Conservation (phyloP, 1,140 invertebrate species). For the Augochlora pura region DNA sequence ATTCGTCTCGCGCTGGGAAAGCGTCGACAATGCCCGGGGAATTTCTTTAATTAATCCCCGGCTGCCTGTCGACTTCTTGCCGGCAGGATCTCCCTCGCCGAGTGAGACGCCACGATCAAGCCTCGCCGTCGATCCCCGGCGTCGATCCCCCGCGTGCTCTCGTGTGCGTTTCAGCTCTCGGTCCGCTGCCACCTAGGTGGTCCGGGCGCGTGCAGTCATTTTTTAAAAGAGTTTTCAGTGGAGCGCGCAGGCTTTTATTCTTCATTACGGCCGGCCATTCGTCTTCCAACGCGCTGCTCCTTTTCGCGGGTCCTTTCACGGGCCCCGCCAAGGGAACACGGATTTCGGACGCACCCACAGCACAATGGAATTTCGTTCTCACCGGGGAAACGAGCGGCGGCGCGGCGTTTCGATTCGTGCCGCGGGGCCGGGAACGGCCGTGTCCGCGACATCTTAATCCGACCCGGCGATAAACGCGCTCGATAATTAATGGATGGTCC, state of each 20-base stretch:
- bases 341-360: neutral
- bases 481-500: slow-evolving; percentile 27
- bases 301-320: slow-evolving; percentile 5
- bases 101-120: slow-evolving; percentile 43
- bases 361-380: neutral
- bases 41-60: slow-evolving; percentile 67
- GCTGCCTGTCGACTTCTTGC: slow-evolving; percentile 65
- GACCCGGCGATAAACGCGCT: neutral
- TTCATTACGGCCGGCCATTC: slow-evolving; percentile 61
- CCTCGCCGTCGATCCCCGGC: neutral
- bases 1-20: slow-evolving; percentile 11
- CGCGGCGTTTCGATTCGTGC: slow-evolving; percentile 17
- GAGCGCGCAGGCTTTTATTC: slow-evolving; percentile 57
- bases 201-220: slow-evolving; percentile 60
- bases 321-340: neutral
- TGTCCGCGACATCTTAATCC: slow-evolving; percentile 18
- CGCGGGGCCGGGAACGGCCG: slow-evolving; percentile 2
- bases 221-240: slow-evolving; percentile 66
- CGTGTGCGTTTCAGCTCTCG: slow-evolving; percentile 21
- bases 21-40: slow-evolving; percentile 43
- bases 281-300: slow-evolving; percentile 47
- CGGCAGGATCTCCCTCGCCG: slow-evolving; percentile 30
- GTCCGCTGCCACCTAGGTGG: slow-evolving; percentile 65
- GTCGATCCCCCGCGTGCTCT: neutral
- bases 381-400: slow-evolving; percentile 9